These are phyloP conservation scores for Drosophila ohnishii DNA, from an alignment of 1,140 invertebrate species.

Conservation along the genomic window DNA sequence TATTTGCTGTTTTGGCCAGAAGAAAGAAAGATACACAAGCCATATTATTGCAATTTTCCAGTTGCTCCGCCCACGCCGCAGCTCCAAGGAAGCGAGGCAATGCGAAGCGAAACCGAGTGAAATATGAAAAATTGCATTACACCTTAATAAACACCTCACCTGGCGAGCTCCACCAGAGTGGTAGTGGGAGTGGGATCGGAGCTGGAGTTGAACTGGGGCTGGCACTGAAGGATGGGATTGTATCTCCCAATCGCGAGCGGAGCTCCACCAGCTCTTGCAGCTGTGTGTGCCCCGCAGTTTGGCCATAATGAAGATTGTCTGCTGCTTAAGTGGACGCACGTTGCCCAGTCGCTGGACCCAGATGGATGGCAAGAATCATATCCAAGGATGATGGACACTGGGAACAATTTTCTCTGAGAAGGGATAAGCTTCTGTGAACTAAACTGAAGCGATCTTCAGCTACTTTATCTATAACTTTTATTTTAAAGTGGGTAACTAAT, in stretches of 20 bases:
- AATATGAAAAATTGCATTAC: conserved; percentile 82
- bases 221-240: conserved; percentile 14
- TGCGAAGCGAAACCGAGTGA: conserved; percentile 53
- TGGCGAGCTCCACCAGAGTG: conserved; percentile 43
- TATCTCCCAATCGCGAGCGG: conserved; percentile 46
- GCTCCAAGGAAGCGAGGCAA: conserved; percentile 26
- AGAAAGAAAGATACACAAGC: conserved; percentile 65
- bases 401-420: neutral
- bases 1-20: conserved; percentile 55
- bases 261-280: conserved; percentile 48
- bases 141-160: conserved; percentile 81
- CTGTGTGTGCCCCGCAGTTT: conserved; percentile 68
- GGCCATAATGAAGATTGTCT: conserved; percentile 82
- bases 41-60: conserved; percentile 82
- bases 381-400: conserved; percentile 12
- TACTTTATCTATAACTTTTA: neutral
- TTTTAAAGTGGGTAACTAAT: neutral
- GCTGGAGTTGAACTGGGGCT: conserved; percentile 21
- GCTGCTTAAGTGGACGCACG: conserved; percentile 77
- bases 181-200: conserved; percentile 29
- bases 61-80: conserved; percentile 74
- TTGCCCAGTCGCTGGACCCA: conserved; percentile 44
- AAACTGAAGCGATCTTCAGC: neutral
- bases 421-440: neutral
- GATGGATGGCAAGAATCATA: conserved; percentile 28